Percentiles rank a stretch among this genome's conserved stretches.
Conservation (phyloP, 2,888 invertebrate species). For the Leucophenga maculata region DNA sequence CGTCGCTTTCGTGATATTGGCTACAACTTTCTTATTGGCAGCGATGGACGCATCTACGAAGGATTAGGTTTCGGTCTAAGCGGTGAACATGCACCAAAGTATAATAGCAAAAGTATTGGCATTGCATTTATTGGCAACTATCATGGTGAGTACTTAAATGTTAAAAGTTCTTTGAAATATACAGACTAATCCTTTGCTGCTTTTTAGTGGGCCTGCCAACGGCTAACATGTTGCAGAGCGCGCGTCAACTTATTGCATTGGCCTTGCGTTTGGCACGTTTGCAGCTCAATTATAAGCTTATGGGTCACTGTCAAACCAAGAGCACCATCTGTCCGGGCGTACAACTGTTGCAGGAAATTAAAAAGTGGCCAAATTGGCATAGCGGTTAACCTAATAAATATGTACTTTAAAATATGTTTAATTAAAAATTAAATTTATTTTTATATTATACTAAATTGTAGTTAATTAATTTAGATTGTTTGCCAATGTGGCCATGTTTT, state of each 20-base stretch:
- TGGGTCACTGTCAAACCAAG: constrained; percentile 78
- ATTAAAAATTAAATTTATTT: neutral
- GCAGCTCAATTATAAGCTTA: constrained; percentile 75
- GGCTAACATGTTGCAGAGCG: constrained; percentile 78
- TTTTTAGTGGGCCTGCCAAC: too few species aligned
- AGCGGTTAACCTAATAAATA: constrained; percentile 46
- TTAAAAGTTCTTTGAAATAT: constrained; percentile 40
- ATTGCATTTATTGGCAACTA: constrained; percentile 78
- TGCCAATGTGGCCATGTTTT: constrained; percentile 38
- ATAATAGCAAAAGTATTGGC: constrained; percentile 80
- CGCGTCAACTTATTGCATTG: constrained; percentile 76
- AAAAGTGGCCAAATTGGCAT: constrained; percentile 76
- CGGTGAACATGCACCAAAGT: constrained; percentile 81
- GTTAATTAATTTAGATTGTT: too few species aligned
- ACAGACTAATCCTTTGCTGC: too few species aligned
- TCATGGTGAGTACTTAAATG: constrained; percentile 61
- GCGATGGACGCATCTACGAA: constrained; percentile 81
- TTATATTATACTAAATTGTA: neutral
- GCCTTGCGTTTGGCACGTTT: constrained; percentile 78
- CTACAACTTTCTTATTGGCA: constrained; percentile 81
- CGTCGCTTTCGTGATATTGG: constrained; percentile 81
- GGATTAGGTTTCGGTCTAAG: constrained; percentile 80
- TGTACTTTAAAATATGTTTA: neutral
- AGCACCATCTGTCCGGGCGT: constrained; percentile 80
- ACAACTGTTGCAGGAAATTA: constrained; percentile 76